A percentile compares a stretch with the other conserved stretches of the same genome.
These are phyloP conservation scores for Pandemis heparana DNA, from an alignment of 2,888 invertebrate species.

Conservation along the genomic window DNA sequence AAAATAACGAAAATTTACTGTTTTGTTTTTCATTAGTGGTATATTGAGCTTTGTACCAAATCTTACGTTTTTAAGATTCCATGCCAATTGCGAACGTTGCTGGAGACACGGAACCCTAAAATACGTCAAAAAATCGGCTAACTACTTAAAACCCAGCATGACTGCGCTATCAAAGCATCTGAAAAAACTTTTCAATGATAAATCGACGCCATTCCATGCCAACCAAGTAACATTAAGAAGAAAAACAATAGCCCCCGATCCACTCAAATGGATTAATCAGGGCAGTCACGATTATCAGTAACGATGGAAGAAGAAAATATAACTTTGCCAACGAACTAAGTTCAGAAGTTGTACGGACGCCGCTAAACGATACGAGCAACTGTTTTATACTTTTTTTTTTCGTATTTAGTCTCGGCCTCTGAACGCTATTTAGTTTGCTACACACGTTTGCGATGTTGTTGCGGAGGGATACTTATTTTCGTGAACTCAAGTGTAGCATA, in stretches of 20 bases:
- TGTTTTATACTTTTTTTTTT: constrained; percentile 55
- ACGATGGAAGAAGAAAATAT: constrained; percentile 73
- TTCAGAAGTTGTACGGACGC: constrained; percentile 48
- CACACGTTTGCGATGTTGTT: constrained; percentile 29
- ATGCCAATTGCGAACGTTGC: too few relatives aligned
- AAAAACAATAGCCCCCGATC: constrained; percentile 65
- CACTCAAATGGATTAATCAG: constrained; percentile 75
- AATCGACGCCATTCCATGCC: constrained; percentile 61
- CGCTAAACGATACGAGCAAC: constrained; percentile 66
- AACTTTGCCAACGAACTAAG: constrained; percentile 60
- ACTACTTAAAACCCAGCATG: constrained; percentile 16
- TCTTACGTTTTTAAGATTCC: not conserved
- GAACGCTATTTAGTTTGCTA: constrained; percentile 27
- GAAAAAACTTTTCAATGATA: constrained; percentile 49
- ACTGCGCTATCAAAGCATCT: not conserved
- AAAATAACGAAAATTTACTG: too few relatives aligned
- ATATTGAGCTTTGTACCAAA: not conserved
- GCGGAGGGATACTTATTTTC: not conserved
- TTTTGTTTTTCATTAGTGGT: too few relatives aligned
- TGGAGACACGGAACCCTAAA: not conserved
- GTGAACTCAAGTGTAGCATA: too few relatives aligned
- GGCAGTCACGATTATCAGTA: constrained; percentile 76
- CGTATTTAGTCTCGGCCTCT: constrained; percentile 23
- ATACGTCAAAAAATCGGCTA: not conserved
- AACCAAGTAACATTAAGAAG: constrained; percentile 62